Evolutionary conservation across 1,140 invertebrate species (phyloP), one percentile per base, ranked within the genome.

Genomic region (Cheumatopsyche charites): DNA sequence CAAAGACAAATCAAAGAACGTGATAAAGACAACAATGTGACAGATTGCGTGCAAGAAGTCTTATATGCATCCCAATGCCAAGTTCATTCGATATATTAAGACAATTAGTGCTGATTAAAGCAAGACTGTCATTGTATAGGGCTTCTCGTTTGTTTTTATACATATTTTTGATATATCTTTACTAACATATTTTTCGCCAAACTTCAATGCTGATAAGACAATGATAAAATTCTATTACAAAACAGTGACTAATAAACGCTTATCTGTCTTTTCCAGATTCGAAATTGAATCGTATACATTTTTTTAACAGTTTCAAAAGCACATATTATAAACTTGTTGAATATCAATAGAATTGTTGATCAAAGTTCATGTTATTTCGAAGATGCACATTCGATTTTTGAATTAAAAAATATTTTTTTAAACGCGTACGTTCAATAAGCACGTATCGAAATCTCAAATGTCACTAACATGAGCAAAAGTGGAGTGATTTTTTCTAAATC

Each of bases 61-160:
- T 25, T 58, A 58, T 58, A 23, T 58, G 9, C 55, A 19, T 13
- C 19, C 42, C 63, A 66, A 66, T 66, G 63, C 43, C 63, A 66
- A 66, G 63, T 66, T 66, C 63, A 47, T 66, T 66, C 63, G 43
- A 25, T 66, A 45, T 13, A 66, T 66, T 66, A 66, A 66, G 63
- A 47, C 63, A 66, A 66, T 66, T 66, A 66, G 63, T 66, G 47
- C 42, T 47, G 63, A 66, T 66, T 66, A 45, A 15, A 36, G 6
- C 47, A 49, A 13, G 13, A 13, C 19, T 49, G 13, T 15, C 47
- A 13, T 49, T 19, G 4, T 65, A 41, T 66, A 66, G 6, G 63
- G 63, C 43, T 66, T 66, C 63, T 47, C n/a, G n/a, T n/a, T n/a
- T n/a, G n/a, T n/a, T n/a, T 36, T 36, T n/a, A 49, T 15, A 49